These are phyloP conservation scores for Pseudochaenichthys georgianus DNA, from an alignment of 2,797 vertebrate genomes.

Conservation along the genomic window DNA sequence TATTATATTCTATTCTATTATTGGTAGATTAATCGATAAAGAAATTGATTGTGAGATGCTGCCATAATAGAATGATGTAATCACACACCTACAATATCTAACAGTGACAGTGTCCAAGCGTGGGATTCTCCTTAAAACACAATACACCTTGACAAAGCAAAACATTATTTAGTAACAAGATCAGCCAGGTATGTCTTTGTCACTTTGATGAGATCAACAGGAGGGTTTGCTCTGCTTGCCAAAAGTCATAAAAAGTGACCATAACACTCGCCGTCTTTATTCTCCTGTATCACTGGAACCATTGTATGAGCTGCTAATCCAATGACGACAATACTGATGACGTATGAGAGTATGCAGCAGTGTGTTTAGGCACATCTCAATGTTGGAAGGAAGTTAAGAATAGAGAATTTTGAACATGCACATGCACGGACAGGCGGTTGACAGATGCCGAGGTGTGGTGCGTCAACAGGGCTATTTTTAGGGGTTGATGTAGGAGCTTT, in stretches of 20 bases:
- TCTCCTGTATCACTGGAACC: constrained; percentile 55
- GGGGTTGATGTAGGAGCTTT: constrained; percentile 39
- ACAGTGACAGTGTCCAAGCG: constrained; percentile 32
- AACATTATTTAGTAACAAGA: constrained; percentile 52
- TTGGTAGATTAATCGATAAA: too few species aligned
- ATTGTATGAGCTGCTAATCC: constrained; percentile 65
- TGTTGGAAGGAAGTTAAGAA: constrained; percentile 59
- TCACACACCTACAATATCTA: constrained; percentile 27
- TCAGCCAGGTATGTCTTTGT: constrained; percentile 58
- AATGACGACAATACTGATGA: constrained; percentile 45
- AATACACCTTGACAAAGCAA: constrained; percentile 43
- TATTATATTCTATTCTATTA: too few species aligned
- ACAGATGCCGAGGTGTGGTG: constrained; percentile 58
- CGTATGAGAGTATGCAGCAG: constrained; percentile 35
- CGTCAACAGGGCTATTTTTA: constrained; percentile 64
- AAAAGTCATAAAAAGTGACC: constrained; percentile 57
- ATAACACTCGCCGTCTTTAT: constrained; percentile 52
- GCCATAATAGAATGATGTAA: not conserved
- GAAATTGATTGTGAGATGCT: too few species aligned
- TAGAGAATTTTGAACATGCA: constrained; percentile 20
- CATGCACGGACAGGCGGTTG: constrained; percentile 21
- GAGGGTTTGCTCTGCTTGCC: constrained; percentile 46
- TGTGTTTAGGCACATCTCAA: constrained; percentile 21
- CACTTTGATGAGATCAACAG: constrained; percentile 54
- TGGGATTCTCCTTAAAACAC: constrained; percentile 33